A percentile compares a stretch with the other conserved stretches of the same genome.
phyloP scores from a whole-genome alignment of 2,113 vertebrate species.

The Poecile atricapillus region DNA sequence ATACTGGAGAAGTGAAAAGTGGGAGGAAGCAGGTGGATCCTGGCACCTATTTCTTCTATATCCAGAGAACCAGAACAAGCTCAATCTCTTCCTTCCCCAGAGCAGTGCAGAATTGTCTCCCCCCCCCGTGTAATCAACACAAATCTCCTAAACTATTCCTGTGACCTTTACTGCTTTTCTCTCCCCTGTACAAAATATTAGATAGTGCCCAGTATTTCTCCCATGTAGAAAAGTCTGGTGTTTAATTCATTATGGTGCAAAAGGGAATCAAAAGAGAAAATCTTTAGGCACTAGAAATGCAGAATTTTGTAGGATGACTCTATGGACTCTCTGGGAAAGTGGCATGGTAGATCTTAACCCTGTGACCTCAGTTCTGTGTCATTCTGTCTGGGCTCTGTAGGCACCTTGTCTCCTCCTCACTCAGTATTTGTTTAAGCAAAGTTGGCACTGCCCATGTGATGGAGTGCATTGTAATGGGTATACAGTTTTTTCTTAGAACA shows the following conservation, averaged over 20 bases:
- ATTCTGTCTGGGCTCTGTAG: background rate
- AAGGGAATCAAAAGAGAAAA: background rate
- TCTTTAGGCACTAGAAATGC: background rate
- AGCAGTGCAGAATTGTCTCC: background rate
- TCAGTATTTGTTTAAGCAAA: background rate
- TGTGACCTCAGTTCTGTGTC: background rate
- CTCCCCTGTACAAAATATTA: background rate
- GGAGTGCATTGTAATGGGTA: background rate
- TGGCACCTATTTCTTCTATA: background rate
- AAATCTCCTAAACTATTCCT: background rate
- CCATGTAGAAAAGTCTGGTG: accelerated
- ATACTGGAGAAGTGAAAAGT: background rate
- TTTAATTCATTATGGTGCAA: background rate
- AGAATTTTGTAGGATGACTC: background rate
- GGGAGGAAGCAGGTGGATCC: background rate
- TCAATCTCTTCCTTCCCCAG: background rate
- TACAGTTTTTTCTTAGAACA: background rate
- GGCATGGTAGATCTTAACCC: background rate
- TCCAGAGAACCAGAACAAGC: background rate
- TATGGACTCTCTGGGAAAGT: background rate
- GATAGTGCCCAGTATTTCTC: background rate
- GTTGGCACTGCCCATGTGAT: background rate
- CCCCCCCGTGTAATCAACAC: background rate
- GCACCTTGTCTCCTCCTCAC: background rate
- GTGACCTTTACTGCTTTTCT: background rate